These are phyloP conservation scores for Okamejei kenojei DNA, from an alignment of 2,797 vertebrate genomes.

Conservation along the genomic window DNA sequence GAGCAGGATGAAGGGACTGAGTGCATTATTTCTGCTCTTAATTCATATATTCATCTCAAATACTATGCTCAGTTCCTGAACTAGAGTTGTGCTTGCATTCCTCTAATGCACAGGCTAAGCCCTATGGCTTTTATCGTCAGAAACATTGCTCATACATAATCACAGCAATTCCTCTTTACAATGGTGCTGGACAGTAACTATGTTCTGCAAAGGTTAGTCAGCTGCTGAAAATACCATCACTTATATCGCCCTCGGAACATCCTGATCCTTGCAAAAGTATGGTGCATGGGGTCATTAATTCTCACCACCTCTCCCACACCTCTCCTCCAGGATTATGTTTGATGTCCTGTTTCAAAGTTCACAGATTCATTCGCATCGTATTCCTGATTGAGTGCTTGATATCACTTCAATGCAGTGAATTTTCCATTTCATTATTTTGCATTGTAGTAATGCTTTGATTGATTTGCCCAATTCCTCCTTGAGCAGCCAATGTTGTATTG, in stretches of 20 bases:
- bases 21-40: too few relatives aligned
- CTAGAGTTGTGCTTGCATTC: not conserved
- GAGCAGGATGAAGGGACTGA: too few relatives aligned
- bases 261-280: not conserved
- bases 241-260: not conserved
- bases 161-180: not conserved
- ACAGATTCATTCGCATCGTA: not conserved
- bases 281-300: not conserved
- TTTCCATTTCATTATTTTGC: not conserved
- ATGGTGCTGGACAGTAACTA: not conserved
- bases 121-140: not conserved
- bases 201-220: not conserved
- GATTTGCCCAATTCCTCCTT: not conserved
- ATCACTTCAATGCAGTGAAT: not conserved
- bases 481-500: constrained; percentile 7
- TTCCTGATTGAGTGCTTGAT: not conserved
- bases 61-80: not conserved
- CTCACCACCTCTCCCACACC: not conserved
- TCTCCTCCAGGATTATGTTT: constrained; percentile 11
- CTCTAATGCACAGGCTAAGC: not conserved
- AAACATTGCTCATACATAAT: not conserved
- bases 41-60: not conserved
- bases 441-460: not conserved
- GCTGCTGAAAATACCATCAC: not conserved
- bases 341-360: not conserved